These are phyloP conservation scores for Chrysaora quinquecirrha DNA, from an alignment of 30 jellyfish, hydroid and myxozoan species.

Conservation along the genomic window DNA sequence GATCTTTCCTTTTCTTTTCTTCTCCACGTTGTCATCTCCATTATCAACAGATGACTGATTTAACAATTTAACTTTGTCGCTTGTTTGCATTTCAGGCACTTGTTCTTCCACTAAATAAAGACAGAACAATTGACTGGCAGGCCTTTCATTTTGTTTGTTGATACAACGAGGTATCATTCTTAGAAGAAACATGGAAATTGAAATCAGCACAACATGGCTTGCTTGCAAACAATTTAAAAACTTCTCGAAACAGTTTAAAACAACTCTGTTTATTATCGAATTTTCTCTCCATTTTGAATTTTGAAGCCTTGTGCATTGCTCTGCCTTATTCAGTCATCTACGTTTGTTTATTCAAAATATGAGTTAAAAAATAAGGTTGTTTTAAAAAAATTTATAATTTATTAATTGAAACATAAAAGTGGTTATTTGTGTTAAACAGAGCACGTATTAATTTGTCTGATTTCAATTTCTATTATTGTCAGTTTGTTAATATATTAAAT, in stretches of 20 bases:
- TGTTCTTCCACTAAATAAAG: constrained; percentile 82
- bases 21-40: constrained; percentile 59
- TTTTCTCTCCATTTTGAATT: too few relatives aligned
- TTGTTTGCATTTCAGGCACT: constrained; percentile 41
- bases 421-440: too few relatives aligned
- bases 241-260: too few relatives aligned
- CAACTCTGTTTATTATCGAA: too few relatives aligned
- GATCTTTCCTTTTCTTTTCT: constrained; percentile 69
- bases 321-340: constrained; percentile 29
- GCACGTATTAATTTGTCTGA: constrained; percentile 41
- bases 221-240: background rate
- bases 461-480: constrained; percentile 62
- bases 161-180: background rate
- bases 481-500: too few relatives aligned
- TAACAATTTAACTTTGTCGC: constrained; percentile 58
- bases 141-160: constrained; percentile 15
- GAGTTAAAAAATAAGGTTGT: too few relatives aligned
- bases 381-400: too few relatives aligned
- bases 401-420: too few relatives aligned
- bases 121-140: constrained; percentile 81
- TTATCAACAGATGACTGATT: constrained; percentile 50
- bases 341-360: too few relatives aligned
- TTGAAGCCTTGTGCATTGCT: background rate
- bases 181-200: constrained; percentile 54
- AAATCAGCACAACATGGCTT: constrained; percentile 63